Percentiles rank a stretch among this genome's conserved stretches.
Conservation (phyloP, 2,797 vertebrate species). For the Takifugu rubripes region DNA sequence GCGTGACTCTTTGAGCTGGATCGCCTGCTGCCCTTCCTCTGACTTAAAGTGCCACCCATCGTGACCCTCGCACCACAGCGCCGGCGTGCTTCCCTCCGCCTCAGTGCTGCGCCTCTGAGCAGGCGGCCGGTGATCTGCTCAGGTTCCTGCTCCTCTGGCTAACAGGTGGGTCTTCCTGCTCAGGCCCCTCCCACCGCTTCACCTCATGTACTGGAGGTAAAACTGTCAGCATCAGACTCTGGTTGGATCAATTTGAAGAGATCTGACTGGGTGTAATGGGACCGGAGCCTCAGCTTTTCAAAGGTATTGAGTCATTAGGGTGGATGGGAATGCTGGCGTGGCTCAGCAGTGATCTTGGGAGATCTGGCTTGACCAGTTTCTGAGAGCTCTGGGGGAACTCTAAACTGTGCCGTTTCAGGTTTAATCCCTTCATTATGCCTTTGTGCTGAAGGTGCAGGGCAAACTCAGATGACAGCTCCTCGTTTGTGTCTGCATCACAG, state of each 20-base stretch:
- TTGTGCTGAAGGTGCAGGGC: constrained; percentile 6
- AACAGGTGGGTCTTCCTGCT: constrained; percentile 46
- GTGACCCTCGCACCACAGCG: constrained; percentile 10
- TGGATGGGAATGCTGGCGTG: constrained; percentile 24
- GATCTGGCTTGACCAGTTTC: constrained; percentile 55
- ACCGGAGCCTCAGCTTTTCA: constrained; percentile 32
- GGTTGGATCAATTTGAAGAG: constrained; percentile 27
- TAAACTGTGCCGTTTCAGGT: constrained; percentile 24
- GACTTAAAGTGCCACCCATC: constrained; percentile 66
- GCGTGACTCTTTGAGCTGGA: constrained; percentile 27
- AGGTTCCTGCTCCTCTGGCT: constrained; percentile 16
- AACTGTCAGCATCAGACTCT: constrained; percentile 18
- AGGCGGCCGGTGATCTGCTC: constrained; percentile 1
- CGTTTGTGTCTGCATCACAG: too few relatives aligned
- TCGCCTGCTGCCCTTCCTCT: constrained; percentile 41
- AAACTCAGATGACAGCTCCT: constrained; percentile 5
- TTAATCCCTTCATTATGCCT: constrained; percentile 6
- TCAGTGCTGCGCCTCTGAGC: constrained; percentile 17
- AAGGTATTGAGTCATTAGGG: constrained; percentile 46
- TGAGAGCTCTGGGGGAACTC: constrained; percentile 29
- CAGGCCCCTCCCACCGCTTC: constrained; percentile 52
- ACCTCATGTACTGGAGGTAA: constrained; percentile 13
- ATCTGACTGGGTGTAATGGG: background rate
- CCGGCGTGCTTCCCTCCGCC: constrained; percentile 7
- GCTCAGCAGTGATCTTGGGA: constrained; percentile 22